Evolutionary conservation across 2,888 invertebrate genomes (phyloP).

Genomic region (Zele albiditarsus): DNA sequence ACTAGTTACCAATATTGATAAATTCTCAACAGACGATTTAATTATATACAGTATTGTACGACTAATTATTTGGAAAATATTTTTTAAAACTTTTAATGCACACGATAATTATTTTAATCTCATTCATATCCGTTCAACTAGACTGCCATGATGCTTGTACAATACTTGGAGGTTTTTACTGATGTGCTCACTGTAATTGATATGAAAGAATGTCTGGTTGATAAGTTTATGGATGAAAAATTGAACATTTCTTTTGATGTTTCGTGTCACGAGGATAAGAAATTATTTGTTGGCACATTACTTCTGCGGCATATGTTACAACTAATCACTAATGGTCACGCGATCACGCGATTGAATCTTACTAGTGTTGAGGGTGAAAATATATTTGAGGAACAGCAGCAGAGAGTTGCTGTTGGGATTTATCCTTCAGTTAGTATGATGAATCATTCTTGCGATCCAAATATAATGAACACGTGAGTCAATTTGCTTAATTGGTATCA

Average conservation of each 20-base stretch:
- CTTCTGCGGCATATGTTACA: constrained; percentile 87
- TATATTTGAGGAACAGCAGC: constrained; percentile 64
- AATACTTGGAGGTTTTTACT: constrained; percentile 80
- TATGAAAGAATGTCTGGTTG: constrained; percentile 60
- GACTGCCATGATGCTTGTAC: constrained; percentile 80
- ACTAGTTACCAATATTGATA: constrained; percentile 82
- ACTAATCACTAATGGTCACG: constrained; percentile 86
- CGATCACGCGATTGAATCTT: constrained; percentile 74
- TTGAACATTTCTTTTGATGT: constrained; percentile 55
- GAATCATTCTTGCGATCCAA: constrained; percentile 93
- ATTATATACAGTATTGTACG: constrained; percentile 82
- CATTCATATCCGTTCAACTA: constrained; percentile 63
- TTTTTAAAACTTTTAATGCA: constrained; percentile 1
- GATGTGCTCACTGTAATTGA: constrained; percentile 77
- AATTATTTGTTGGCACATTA: constrained; percentile 78
- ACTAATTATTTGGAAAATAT: constrained; percentile 48
- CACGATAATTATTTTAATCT: constrained; percentile 23
- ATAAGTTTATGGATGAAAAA: constrained; percentile 58
- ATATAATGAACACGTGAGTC: constrained; percentile 47
- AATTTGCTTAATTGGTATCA: not conserved
- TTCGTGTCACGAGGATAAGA: constrained; percentile 54
- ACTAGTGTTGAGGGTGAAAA: constrained; percentile 51
- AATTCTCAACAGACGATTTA: constrained; percentile 79
- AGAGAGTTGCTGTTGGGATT: constrained; percentile 84
- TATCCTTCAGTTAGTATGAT: constrained; percentile 91